Conservation (phyloP, 2,888 invertebrate species). For the Smittia sp. region DNA sequence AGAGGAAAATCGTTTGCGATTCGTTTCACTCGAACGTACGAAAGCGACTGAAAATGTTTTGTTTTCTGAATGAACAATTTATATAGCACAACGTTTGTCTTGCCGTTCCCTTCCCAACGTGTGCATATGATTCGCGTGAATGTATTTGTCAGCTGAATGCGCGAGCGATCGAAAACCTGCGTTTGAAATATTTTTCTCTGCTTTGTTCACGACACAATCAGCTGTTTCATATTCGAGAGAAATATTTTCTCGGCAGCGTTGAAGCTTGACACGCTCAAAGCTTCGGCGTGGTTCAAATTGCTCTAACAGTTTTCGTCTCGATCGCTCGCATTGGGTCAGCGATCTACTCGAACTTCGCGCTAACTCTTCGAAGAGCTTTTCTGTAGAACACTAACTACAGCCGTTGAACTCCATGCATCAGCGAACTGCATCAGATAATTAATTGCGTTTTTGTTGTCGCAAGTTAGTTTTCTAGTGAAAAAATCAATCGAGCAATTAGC, state of each 20-base stretch:
- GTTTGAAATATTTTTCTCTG: neutral
- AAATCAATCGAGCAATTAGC: constrained; percentile 12
- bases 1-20: constrained; percentile 7
- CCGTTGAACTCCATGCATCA: too few species aligned
- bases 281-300: neutral
- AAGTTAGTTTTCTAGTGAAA: neutral
- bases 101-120: constrained; percentile 3
- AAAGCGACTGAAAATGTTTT: constrained; percentile 34
- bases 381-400: neutral
- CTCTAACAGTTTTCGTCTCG: too few species aligned
- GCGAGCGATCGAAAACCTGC: neutral
- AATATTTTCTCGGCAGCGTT: neutral
- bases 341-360: too few species aligned
- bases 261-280: neutral
- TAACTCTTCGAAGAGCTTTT: too few species aligned
- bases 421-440: neutral
- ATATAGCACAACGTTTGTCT: constrained; percentile 23
- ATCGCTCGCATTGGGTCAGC: too few species aligned
- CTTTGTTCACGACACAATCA: neutral
- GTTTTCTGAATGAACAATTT: constrained; percentile 23
- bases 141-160: neutral
- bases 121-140: neutral
- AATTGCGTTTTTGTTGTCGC: neutral
- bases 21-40: constrained; percentile 28
- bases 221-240: neutral